Evolutionary conservation across 2,113 vertebrate genomes (phyloP).

Genomic region (Piliocolobus tephrosceles): DNA sequence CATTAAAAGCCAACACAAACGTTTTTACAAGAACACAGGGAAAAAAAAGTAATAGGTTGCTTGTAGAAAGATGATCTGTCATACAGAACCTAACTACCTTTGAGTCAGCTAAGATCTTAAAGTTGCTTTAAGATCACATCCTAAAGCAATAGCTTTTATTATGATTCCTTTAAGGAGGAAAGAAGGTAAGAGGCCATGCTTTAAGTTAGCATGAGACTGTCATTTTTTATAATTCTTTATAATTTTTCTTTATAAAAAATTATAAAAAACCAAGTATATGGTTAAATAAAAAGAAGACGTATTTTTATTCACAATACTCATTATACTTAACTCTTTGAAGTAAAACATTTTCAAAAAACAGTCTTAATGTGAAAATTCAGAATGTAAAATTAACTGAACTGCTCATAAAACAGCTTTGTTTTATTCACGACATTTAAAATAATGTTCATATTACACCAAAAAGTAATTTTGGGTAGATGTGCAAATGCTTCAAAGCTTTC

Average conservation of each 20-base stretch:
- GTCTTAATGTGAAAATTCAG: background rate
- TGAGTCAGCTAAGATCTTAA: slow-evolving; percentile 41
- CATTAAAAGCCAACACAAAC: slow-evolving; percentile 87
- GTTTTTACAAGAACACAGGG: slow-evolving; percentile 79
- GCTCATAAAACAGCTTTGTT: background rate
- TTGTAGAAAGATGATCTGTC: slow-evolving; percentile 68
- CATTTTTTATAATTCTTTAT: background rate
- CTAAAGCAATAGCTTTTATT: background rate
- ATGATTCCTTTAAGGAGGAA: background rate
- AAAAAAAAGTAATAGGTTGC: slow-evolving; percentile 79
- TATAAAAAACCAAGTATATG: background rate
- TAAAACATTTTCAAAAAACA: slow-evolving; percentile 31
- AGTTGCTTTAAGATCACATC: background rate
- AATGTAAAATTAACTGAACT: background rate
- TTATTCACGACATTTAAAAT: slow-evolving; percentile 44
- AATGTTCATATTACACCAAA: background rate
- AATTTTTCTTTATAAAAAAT: no score
- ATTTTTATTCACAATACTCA: background rate
- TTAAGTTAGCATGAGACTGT: background rate
- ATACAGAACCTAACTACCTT: slow-evolving; percentile 52
- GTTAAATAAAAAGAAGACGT: background rate
- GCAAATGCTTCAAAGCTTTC: background rate
- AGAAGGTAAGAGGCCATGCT: slow-evolving; percentile 7
- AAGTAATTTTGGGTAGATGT: background rate
- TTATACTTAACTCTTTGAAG: slow-evolving; percentile 28